Base-by-base conservation (phyloP, 2,888 invertebrate genomes). In the Exocentrus adspersus region DNA sequence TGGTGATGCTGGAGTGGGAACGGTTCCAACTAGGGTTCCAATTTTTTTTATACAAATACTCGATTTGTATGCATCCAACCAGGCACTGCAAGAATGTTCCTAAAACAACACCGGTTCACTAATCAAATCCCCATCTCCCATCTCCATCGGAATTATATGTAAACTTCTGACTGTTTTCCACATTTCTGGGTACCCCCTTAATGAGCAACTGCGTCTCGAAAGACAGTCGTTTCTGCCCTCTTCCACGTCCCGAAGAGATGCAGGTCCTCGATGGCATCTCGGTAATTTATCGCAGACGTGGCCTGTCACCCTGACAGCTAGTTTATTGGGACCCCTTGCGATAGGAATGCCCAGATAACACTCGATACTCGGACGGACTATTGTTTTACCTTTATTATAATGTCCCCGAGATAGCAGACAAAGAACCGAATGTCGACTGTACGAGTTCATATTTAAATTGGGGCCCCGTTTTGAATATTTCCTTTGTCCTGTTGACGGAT, bases 271-370 rank as follows among this genome's bases (percentile, higher is more conserved):
- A 32, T 30, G 57, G 50, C n/a, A n/a, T n/a, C 62, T 57, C 61
- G 69, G 74, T 77, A 76, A 78, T 75, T 78, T 77, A 78, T 76
- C 71, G 69, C 69, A 70, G 72, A 74, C 68, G 70, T 70, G 65
- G 77, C 78, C 79, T 80, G 81, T 80, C 82, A 80, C 79, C 72
- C 77, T 80, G 81, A 79, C 80, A 79, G 79, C 77, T 77, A 79
- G 79, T 81, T 81, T 81, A 81, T 80, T 80, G 77, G 79, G 77
- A 77, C 78, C 80, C 75, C 78, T 79, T 76, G 75, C 78, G 82
- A 82, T 82, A 75, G 80, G 82, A 78, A 82, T 81, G 79, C 74
- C 69, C 74, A 80, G 82, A 82, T 82, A 81, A 80, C 80, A 75
- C 77, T 75, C 73, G 79, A 80, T 80, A 80, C 78, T 80, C 79